Conservation (phyloP, 2,113 vertebrate species). For the Entosphenus tridentatus region DNA sequence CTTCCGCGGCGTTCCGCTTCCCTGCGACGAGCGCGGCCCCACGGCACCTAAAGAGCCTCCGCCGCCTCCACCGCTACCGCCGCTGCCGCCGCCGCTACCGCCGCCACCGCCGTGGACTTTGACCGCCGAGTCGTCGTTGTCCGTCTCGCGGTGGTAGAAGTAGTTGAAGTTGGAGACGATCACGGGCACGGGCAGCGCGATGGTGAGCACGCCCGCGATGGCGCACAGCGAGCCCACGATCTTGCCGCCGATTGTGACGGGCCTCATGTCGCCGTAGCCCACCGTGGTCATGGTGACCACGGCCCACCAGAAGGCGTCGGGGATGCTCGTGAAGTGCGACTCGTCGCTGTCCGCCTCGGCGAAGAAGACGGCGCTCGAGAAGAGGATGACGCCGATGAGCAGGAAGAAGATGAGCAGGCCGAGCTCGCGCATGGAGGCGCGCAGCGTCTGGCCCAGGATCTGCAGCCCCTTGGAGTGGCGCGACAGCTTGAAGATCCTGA, state of each 20-base stretch:
- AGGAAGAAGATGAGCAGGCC: slow-evolving; percentile 80
- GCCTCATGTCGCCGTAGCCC: slow-evolving; percentile 72
- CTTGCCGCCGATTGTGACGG: slow-evolving; percentile 53
- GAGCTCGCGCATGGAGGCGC: slow-evolving; percentile 58
- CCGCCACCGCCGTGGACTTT: too few species aligned
- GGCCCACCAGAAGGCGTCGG: slow-evolving; percentile 73
- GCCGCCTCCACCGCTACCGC: too few species aligned
- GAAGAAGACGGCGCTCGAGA: slow-evolving; percentile 65
- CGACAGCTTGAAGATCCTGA: slow-evolving; percentile 31
- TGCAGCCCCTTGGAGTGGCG: slow-evolving; percentile 66
- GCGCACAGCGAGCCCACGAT: slow-evolving; percentile 72
- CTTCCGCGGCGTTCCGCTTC: too few species aligned
- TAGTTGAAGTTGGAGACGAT: slow-evolving; percentile 86
- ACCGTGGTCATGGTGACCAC: slow-evolving; percentile 81
- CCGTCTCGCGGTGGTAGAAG: slow-evolving; percentile 57
- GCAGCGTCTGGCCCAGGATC: slow-evolving; percentile 65
- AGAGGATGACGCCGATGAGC: slow-evolving; percentile 68
- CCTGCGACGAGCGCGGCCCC: too few species aligned
- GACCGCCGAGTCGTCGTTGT: slow-evolving; percentile 28
- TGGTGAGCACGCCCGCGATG: slow-evolving; percentile 66
- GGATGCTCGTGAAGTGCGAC: slow-evolving; percentile 62
- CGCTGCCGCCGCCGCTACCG: too few species aligned
- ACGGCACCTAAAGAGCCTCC: too few species aligned
- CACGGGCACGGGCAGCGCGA: slow-evolving; percentile 62
- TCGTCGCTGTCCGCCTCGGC: slow-evolving; percentile 41